Base-by-base conservation (phyloP, 2,797 vertebrate species). In the Gobionotothen gibberifrons region DNA sequence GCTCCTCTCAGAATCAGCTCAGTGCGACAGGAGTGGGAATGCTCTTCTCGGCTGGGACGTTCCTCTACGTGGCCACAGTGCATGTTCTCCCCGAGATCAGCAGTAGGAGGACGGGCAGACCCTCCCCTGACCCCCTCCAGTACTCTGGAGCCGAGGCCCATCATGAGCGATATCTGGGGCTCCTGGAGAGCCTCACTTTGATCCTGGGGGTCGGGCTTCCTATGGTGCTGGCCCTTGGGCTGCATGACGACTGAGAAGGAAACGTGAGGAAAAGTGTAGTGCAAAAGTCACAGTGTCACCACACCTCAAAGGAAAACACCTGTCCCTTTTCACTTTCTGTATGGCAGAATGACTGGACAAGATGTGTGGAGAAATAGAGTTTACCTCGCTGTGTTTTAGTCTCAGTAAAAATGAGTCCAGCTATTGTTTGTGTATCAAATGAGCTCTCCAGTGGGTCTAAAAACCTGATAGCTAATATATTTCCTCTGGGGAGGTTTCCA, bases 41-140 rank as follows among this genome's bases (percentile, higher is more conserved):
- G 90, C 90, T 96, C 62, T 95, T 95, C 88, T 96, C 94, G 0
- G 94, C 91, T 0, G 90, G 93, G 75, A 95, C 93, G 0, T 96
- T 94, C 69, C 90, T 95, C 16, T 96, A 95, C 3, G 93, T 93
- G 60, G 94, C 93, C 32, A 93, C 92, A 0, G 89, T 94, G 46
- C 91, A 92, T 12, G 91, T 95, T 17, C 91, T 95, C 9, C 92
- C 95, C 4, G 93, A 93, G 85, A 83, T 95, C 77, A 94, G 90
- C 87, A 81, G 70, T 57, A 87, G 86, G 49, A 71, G 64, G 85
- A 81, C 22, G 73, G 86, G 13, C 69, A 71, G 58, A 1, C 59
- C 56, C 2, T 2, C 46, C 12, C 12, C 84, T 10, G 81, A 83
- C 43, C 39, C 21, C 10, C 86, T 89, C 60, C 81, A 86, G 57